Evolutionary conservation across 1,140 invertebrate species (phyloP).

Genomic region (Panagrolaimus sp.): DNA sequence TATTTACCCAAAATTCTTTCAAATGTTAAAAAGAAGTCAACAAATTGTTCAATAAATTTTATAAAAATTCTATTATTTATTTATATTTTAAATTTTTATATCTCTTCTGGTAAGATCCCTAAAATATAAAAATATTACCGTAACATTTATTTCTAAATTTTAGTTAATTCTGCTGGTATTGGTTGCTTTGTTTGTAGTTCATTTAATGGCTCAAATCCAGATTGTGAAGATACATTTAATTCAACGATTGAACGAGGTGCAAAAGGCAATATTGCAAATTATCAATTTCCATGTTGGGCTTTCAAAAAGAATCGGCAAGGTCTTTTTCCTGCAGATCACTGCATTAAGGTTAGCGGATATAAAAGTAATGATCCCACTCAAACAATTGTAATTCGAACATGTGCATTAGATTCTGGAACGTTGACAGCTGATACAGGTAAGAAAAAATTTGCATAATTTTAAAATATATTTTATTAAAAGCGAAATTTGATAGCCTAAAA

Average conservation of each 20-base stretch:
- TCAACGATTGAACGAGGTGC: conserved; percentile 37
- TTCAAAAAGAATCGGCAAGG: conserved; percentile 83
- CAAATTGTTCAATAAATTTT: too few species aligned
- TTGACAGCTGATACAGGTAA: conserved; percentile 60
- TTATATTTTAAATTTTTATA: not conserved
- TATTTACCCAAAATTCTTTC: too few species aligned
- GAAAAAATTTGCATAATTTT: not conserved
- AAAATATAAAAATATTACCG: too few species aligned
- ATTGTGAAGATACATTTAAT: conserved; percentile 93
- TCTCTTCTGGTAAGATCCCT: conserved; percentile 24
- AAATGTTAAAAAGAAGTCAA: too few species aligned
- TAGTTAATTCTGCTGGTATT: conserved; percentile 65
- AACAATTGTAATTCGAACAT: conserved; percentile 62
- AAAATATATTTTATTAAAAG: not conserved
- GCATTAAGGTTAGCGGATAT: conserved; percentile 83
- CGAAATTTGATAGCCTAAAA: not conserved
- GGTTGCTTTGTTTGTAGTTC: conserved; percentile 95
- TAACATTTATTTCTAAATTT: conserved; percentile 29
- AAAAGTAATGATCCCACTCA: conserved; percentile 64
- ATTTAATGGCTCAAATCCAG: conserved; percentile 73
- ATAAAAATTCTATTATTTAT: too few species aligned
- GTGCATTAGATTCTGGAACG: conserved; percentile 64
- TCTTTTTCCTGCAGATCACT: conserved; percentile 88
- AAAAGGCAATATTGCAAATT: conserved; percentile 61
- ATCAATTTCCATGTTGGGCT: conserved; percentile 84